Base-by-base conservation (phyloP, 92 coral and sea anemone genomes). In the Montipora capitata region DNA sequence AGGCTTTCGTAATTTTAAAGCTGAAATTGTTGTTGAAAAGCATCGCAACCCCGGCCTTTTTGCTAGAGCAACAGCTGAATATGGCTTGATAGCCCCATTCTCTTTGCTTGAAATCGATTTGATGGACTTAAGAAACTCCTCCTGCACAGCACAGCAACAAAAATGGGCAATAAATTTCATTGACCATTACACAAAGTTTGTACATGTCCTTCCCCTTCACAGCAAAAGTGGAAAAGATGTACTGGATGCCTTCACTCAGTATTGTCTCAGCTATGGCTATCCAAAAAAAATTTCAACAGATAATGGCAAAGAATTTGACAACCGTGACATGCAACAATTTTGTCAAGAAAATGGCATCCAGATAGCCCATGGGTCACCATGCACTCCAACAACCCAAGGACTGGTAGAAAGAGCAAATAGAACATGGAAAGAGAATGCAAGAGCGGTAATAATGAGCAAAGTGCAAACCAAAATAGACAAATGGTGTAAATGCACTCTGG, bases 311-410 rank as follows among this genome's bases (percentile, higher is more conserved):
- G 87, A 90, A 86, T 90, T 90, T 59, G 62, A 65, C 73, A 90
- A 85, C 51, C 40, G 85, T 54, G 44, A 54, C 10, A 18, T 90
- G 17, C 49, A 90, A 68, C 71, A 84, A 7, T 78, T 90, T 59
- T 77, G 81, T 51, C 16, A 57, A n/a, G 86, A 90, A 6, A 84
- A 90, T 85, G 67, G 71, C 12, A 85, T 90, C 7, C 49, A 49
- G 18, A 40, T 89, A 48, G 61, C 73, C 38, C 93, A 90, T 79
- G 93, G 90, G 12, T 67, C 93, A 18, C 86, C 86, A 49, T 42
- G 80, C 70, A 90, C 93, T 48, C 89, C 79, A 27, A 85, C 93
- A 75, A 90, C 90, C 11, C 93, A 90, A 85, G 89, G 89, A 4
- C 66, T 89, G 40, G 82, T 79, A 20, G 86, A 77, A 59, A 41